phyloP scores from a whole-genome alignment of 1,140 invertebrate genomes.

The Capitella teleta region DNA sequence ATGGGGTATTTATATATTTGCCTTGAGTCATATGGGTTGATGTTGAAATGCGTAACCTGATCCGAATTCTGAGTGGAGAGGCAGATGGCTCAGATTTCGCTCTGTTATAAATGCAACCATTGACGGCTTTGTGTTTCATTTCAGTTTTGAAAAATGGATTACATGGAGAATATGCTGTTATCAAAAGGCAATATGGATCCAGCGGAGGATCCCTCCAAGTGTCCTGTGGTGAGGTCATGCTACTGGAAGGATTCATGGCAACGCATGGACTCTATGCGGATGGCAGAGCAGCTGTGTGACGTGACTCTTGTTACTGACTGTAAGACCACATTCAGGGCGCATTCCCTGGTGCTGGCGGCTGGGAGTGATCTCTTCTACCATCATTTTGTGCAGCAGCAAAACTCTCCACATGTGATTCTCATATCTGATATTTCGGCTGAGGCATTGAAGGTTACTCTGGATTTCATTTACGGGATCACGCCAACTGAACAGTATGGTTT shows the following conservation, averaged over 20 bases:
- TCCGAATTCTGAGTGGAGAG: too few relatives aligned
- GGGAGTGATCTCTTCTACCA: conserved; percentile 6
- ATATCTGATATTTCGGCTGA: neutral
- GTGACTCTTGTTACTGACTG: conserved; percentile 2
- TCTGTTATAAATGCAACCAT: too few relatives aligned
- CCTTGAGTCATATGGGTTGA: too few relatives aligned
- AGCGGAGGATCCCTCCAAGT: too few relatives aligned
- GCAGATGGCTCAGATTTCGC: too few relatives aligned
- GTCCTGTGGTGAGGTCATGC: conserved; percentile 3
- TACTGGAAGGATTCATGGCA: conserved; percentile 13
- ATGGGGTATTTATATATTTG: too few relatives aligned
- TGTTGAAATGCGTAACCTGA: too few relatives aligned
- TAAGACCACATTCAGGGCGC: conserved; percentile 8
- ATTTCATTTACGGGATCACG: conserved; percentile 12
- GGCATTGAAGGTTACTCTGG: conserved; percentile 6
- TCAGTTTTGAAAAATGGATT: too few relatives aligned
- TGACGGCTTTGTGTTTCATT: too few relatives aligned
- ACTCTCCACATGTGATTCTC: too few relatives aligned
- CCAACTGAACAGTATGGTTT: neutral
- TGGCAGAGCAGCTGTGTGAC: conserved; percentile 7
- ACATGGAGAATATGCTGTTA: too few relatives aligned
- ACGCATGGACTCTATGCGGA: conserved; percentile 7
- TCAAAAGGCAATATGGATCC: too few relatives aligned
- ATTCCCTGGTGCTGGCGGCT: conserved; percentile 8
- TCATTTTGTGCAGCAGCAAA: neutral